A percentile compares a stretch with the other conserved stretches of the same genome.
These are phyloP conservation scores for Cerastoderma edule DNA, from an alignment of 2,888 invertebrate genomes.

Conservation along the genomic window DNA sequence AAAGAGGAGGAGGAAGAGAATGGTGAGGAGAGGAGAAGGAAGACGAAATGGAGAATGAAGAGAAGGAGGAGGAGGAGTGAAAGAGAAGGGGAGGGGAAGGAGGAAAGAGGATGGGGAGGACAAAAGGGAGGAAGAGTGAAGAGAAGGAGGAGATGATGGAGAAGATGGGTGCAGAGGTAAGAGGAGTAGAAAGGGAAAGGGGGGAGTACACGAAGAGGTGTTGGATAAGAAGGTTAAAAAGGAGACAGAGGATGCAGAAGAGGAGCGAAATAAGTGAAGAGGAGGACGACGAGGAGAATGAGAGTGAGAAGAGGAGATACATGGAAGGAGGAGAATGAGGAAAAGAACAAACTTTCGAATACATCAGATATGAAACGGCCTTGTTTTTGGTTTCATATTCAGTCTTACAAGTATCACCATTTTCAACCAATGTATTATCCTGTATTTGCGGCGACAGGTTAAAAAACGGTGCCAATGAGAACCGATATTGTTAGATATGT, in stretches of 20 bases:
- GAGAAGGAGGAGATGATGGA: background rate
- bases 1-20: background rate
- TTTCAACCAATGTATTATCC: too few species aligned
- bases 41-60: background rate
- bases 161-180: background rate
- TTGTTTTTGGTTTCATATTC: too few species aligned
- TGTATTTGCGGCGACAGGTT: too few species aligned
- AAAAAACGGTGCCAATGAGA: too few species aligned
- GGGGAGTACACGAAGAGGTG: background rate
- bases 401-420: too few species aligned
- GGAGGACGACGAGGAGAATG: background rate
- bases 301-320: background rate
- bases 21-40: background rate
- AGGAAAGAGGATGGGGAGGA: background rate
- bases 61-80: background rate
- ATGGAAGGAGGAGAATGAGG: background rate
- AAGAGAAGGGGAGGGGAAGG: background rate
- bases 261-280: background rate
- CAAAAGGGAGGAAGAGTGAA: background rate
- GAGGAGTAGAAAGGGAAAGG: background rate
- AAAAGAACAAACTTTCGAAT: too few species aligned
- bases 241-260: background rate
- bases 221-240: background rate
- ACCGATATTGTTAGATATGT: too few species aligned
- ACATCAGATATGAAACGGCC: too few species aligned